Evolutionary conservation across 2,797 vertebrate genomes (phyloP), one percentile per base, ranked within the genome.

Genomic region (Paguma larvata): DNA sequence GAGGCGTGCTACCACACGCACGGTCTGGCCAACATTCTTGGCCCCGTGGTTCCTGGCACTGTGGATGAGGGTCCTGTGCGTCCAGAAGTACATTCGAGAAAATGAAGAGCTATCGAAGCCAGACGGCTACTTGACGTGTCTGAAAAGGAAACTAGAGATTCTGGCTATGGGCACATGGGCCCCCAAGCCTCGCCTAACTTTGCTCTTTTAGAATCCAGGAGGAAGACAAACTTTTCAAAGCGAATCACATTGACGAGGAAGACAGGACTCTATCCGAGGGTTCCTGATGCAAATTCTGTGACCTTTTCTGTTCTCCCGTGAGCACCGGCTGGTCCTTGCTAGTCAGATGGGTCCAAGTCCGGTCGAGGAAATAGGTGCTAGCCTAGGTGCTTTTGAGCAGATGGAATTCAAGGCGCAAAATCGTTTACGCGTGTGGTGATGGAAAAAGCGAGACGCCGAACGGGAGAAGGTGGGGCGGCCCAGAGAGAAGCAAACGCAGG

Each of bases 81-180:
- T 51, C 41, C 73, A 89, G 38, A 86, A 89, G 63, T 25, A 56
- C 48, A 41, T 16, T 84, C 13, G 51, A 77, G 80, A 95, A 94
- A 77, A 8, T 7, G n/a, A 85, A 94, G 75, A 72, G 30, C 32
- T 82, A 67, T 63, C 80, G 32, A 89, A 70, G 34, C 68, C 44
- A 56, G 23, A 77, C 5, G 59, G 70, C 73, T 78, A 48, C 53
- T 95, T 14, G 44, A 63, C 85, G 65, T 77, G 78, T 85, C 32
- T 89, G 27, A 90, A 94, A 59, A 94, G 53, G 53, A 83, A 95
- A 94, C 41, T 12, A 75, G 62, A 65, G 32, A 89, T 82, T 85
- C 51, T 65, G 21, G 23, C 32, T 89, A 27, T 72, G 72, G 68
- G 59, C 13, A 32, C 68, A 94, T 30, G 53, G 79, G 3, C 23